These are phyloP conservation scores for Fregetta grallaria DNA, from an alignment of 2,113 vertebrate genomes.

Conservation along the genomic window DNA sequence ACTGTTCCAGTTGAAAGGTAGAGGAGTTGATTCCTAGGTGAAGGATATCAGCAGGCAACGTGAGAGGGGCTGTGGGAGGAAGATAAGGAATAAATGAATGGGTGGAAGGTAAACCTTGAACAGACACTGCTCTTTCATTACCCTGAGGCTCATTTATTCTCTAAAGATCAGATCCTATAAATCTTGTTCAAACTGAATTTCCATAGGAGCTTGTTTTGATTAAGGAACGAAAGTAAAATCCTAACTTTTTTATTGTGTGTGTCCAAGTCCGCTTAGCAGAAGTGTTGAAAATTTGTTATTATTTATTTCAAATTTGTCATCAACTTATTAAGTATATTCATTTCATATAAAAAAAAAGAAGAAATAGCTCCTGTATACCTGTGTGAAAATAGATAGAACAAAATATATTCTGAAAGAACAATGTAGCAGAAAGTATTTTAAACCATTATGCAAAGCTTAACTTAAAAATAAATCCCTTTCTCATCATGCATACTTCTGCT, in stretches of 20 bases:
- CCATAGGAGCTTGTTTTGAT: background rate
- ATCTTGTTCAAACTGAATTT: background rate
- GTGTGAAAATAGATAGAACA: background rate
- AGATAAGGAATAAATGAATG: background rate
- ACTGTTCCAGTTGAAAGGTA: background rate
- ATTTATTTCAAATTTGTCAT: background rate
- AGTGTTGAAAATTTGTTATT: background rate
- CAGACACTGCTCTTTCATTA: background rate
- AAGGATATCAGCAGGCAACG: background rate
- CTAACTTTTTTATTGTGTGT: background rate
- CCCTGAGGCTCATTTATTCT: background rate
- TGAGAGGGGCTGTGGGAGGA: background rate
- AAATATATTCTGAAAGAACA: background rate
- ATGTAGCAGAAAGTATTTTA: background rate
- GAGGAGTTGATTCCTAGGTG: background rate
- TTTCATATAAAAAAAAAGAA: background rate
- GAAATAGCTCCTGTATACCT: background rate
- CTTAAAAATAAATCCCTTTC: background rate
- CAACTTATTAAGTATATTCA: background rate
- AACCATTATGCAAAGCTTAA: background rate
- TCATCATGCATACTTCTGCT: background rate
- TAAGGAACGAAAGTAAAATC: background rate
- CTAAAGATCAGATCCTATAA: background rate
- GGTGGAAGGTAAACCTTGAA: background rate
- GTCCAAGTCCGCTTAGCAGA: background rate